A percentile compares a stretch with the other conserved stretches of the same genome.
Evolutionary conservation across 2,113 vertebrate species (phyloP).

Genomic region (Passer domesticus): DNA sequence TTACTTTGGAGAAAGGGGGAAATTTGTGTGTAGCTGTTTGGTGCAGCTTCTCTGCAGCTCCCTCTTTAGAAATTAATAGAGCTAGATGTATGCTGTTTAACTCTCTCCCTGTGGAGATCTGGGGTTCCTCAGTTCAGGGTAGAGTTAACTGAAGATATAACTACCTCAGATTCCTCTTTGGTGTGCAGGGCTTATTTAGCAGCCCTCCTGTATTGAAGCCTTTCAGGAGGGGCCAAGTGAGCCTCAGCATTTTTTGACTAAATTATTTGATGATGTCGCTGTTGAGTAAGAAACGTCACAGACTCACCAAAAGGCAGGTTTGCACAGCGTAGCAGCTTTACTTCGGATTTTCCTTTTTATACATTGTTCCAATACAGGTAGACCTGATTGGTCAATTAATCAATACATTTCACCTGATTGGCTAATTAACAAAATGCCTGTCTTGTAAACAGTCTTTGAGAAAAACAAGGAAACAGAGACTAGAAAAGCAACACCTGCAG

Average conservation of each 20-base stretch:
- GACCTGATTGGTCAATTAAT: not conserved
- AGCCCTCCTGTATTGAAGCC: not conserved
- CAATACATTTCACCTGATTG: not conserved
- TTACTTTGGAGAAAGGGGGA: not conserved
- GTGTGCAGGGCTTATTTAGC: not conserved
- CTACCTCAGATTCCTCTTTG: not conserved
- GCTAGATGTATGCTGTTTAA: accelerated
- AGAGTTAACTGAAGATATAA: not conserved
- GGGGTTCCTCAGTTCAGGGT: not conserved
- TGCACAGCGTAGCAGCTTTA: not conserved
- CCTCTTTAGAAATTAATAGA: not conserved
- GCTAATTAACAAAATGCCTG: not conserved
- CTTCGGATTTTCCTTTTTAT: not conserved
- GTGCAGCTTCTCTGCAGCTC: not conserved
- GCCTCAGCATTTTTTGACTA: not conserved
- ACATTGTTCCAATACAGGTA: not conserved
- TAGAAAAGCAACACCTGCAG: not conserved
- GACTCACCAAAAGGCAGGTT: not conserved
- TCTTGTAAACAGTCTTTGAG: not conserved
- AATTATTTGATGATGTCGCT: not conserved
- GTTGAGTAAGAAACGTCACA: not conserved
- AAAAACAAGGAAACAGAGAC: not conserved
- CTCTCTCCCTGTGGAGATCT: not conserved
- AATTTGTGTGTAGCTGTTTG: not conserved
- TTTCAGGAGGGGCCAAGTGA: not conserved